Base-by-base conservation (phyloP, 2,113 vertebrate species). In the Rhineura floridana region DNA sequence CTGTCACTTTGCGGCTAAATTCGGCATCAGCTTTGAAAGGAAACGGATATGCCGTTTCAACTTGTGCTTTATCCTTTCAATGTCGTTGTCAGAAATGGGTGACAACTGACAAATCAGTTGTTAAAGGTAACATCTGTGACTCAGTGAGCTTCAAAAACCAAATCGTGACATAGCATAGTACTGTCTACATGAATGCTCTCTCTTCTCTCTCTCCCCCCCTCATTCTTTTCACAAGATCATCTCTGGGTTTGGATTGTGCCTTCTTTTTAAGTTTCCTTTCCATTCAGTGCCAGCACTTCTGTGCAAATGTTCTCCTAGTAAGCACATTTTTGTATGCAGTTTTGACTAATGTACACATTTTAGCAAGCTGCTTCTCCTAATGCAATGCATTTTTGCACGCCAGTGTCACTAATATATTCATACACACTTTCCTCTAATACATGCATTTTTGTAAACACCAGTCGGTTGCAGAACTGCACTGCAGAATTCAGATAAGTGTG, bases 111-210 rank as follows among this genome's bases (percentile, higher is more conserved):
- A 93, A 78, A 90, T 50, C 78, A 88, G 84, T 84, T 89, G 85
- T 81, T 90, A 90, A 90, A 94, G 87, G 91, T 93, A 91, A 84
- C 72, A 87, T 91, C 89, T 91, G 84, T 86, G 89, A 94, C 85
- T 90, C 75, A 86, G 21, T 50, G 55, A 85, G 33, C 69, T 92
- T 65, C 77, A 86, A 83, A 80, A 90, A 91, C 75, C 36, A 52
- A 23, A 73, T 78, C 83, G 78, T 67, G 85, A 69, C 87, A 86
- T 0, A 2, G 25, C 11, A 3, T 42, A 2, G 28, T 8, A 44
- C n/a, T n/a, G n/a, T 48, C 9, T 44, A 10, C 17, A 17, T 10
- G 1, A 1, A 19, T 81, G 42, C 79, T 30, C 36, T n/a, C 17
- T 52, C 67, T 73, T 84, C 59, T 86, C 25, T n/a, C n/a, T n/a